Percentiles rank a stretch among this genome's conserved stretches.
Conservation (phyloP, 2,797 vertebrate species). For the Molossus alvarezi region DNA sequence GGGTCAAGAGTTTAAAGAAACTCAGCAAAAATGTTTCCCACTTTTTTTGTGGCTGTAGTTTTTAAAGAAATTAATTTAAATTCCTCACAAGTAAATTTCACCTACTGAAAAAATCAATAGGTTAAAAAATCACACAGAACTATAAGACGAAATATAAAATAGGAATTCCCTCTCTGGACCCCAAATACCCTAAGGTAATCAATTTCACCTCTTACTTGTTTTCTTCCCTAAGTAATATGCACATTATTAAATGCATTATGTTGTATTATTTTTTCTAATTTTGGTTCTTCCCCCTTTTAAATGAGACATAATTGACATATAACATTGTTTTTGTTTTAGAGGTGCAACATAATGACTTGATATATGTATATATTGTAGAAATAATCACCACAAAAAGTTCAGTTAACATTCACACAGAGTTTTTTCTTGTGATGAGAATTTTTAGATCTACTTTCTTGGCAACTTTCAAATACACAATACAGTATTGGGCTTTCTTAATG, state of each 20-base stretch:
- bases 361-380: background rate
- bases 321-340: background rate
- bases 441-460: background rate
- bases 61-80: background rate
- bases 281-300: background rate
- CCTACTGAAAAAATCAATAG: slow-evolving; percentile 5
- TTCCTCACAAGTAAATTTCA: background rate
- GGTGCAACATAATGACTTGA: background rate
- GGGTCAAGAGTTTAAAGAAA: slow-evolving; percentile 7
- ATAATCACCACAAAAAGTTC: background rate
- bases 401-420: background rate
- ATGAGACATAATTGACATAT: background rate
- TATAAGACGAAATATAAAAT: background rate
- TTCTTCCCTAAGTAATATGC: background rate
- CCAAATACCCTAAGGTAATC: background rate
- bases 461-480: background rate
- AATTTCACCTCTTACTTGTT: background rate
- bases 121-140: background rate
- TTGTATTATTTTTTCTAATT: background rate
- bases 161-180: background rate
- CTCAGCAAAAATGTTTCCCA: background rate
- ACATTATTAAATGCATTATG: background rate
- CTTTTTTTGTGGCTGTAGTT: background rate
- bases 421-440: background rate
- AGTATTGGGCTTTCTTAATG: background rate